Base-by-base conservation (phyloP, 1,140 invertebrate species). In the Anthonomus grandis region DNA sequence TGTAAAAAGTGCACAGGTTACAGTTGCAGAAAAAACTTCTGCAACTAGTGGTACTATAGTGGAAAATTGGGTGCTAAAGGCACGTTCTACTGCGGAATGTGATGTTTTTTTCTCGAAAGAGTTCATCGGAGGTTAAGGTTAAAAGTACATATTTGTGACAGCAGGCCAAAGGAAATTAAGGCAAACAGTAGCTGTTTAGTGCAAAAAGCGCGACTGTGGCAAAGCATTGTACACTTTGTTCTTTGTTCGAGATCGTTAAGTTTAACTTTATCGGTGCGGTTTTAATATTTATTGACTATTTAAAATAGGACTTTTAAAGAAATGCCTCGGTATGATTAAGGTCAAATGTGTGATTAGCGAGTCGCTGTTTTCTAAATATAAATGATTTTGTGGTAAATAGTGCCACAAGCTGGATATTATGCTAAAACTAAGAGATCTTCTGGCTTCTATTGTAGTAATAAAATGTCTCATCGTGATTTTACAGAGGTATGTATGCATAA, bases 381-480 rank as follows among this genome's bases (percentile, higher is more conserved):
- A 22, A 15, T 34, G 12, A 45, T 23, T 10, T 8, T 22, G 8
- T n/a, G 25, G 10, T 24, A 13, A 23, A 45, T 13, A 8, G 13
- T 24, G 46, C 9, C 19, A 18, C 21, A 25, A 21, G 31, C 21
- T 41, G 44, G 17, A 31, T 34, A 57, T 52, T 53, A 59, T 59
- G 57, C 34, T 54, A 53, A 36, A 19, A 46, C 23, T 23, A 50
- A 13, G 23, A 18, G 15, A 34, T 17, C 24, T 31, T 12, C 6
- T n/a, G 18, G 18, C 42, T 34, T 5, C n/a, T 31, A 27, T 46
- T 21, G 18, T 24, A 36, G 55, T 59, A 48, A 24, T 57, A 25
- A 21, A 23, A 71, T 71, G 70, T 71, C 68, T n/a, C 69, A 73
- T 61, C 61, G 69, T 48, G 69, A 73, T 65, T 73, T 71, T 66